Percentiles rank a stretch among this genome's conserved stretches.
phyloP scores from a whole-genome alignment of 2,888 invertebrate species.

The Mongoloraphidia duomilia region DNA sequence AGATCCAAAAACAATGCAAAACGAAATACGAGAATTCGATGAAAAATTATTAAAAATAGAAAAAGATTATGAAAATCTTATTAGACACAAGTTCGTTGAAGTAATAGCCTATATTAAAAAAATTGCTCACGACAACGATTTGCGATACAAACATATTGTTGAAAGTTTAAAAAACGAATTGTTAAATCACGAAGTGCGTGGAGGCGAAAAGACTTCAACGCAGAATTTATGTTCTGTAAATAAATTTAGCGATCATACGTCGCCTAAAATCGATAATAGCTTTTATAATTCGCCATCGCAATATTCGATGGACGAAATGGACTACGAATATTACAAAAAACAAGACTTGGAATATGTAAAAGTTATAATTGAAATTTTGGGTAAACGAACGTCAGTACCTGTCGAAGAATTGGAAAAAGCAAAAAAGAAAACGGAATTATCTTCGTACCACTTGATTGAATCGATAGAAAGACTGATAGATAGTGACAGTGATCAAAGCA shows the following conservation, averaged over 20 bases:
- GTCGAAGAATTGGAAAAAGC: background rate
- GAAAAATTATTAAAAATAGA: conserved; percentile 20
- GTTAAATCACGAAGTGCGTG: conserved; percentile 21
- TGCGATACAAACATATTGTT: background rate
- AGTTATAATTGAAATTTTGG: background rate
- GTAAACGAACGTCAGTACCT: background rate
- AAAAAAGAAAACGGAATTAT: conserved; percentile 18
- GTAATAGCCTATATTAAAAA: conserved; percentile 1
- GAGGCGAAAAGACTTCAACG: conserved; percentile 7
- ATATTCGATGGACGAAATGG: background rate
- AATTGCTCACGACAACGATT: background rate
- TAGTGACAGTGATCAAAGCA: background rate
- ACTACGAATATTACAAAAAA: conserved; percentile 1
- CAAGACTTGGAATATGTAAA: background rate
- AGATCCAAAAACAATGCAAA: conserved; percentile 13
- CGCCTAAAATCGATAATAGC: too few relatives aligned
- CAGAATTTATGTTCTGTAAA: background rate
- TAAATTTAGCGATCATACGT: background rate
- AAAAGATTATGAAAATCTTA: conserved; percentile 16
- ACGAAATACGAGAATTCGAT: conserved; percentile 19
- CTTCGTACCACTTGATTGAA: conserved; percentile 20
- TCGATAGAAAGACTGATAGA: conserved; percentile 13
- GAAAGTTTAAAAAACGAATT: conserved; percentile 15
- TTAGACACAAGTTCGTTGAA: conserved; percentile 2
- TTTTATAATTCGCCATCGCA: background rate